Percentiles rank a stretch among this genome's conserved stretches.
Conservation (phyloP, 1,140 invertebrate species). For the Lucilia cuprina region DNA sequence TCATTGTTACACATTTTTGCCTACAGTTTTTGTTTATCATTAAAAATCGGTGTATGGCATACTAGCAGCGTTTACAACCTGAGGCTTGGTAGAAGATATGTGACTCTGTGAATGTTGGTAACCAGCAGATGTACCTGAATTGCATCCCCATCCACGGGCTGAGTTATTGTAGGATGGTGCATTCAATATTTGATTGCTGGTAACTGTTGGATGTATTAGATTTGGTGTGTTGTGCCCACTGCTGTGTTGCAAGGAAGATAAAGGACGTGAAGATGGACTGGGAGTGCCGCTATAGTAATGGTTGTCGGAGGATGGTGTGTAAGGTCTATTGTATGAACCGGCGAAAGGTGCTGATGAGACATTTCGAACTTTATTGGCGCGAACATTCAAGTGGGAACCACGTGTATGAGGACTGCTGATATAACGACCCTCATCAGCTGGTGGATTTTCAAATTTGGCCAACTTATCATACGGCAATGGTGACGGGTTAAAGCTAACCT, state of each 20-base stretch:
- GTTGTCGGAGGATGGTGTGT: conserved; percentile 37
- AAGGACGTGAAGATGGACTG: neutral
- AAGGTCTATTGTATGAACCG: neutral
- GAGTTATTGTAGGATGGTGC: conserved; percentile 79
- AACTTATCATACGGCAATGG: conserved; percentile 54
- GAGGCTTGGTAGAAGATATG: neutral
- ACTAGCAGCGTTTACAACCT: neutral
- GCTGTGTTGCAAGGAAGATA: neutral
- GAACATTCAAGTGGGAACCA: neutral
- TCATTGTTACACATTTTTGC: too few relatives aligned
- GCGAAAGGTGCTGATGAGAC: conserved; percentile 44
- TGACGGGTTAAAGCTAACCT: conserved; percentile 52
- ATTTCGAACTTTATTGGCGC: conserved; percentile 43
- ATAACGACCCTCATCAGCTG: neutral
- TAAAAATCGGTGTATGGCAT: conserved; percentile 55
- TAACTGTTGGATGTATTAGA: neutral
- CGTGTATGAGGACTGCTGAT: neutral
- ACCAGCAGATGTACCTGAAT: neutral
- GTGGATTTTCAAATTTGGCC: conserved; percentile 49
- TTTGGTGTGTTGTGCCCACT: neutral
- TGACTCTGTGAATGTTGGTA: neutral
- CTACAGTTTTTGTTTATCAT: neutral
- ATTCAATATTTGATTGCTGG: conserved; percentile 13
- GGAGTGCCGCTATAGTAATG: conserved; percentile 5
- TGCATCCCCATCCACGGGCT: conserved; percentile 75